phyloP scores from a whole-genome alignment of 1,140 invertebrate genomes.

The Achroia grisella region DNA sequence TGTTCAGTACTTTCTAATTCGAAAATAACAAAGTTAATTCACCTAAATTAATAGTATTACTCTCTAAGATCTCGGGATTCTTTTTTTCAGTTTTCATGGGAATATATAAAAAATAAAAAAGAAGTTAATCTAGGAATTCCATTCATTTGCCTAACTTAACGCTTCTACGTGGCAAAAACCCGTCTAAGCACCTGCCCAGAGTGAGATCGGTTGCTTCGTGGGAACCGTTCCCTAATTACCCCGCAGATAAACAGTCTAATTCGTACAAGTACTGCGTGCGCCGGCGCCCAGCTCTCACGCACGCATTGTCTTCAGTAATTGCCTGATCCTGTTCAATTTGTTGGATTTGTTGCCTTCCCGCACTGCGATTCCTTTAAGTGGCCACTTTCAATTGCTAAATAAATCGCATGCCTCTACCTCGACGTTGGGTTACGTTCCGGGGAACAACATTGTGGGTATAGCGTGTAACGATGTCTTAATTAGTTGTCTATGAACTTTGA shows the following conservation, averaged over 20 bases:
- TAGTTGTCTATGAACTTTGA: no score
- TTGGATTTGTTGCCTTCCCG: constrained; percentile 61
- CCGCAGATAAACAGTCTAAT: constrained; percentile 63
- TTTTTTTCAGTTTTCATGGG: no score
- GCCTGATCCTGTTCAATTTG: constrained; percentile 69
- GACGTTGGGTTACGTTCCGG: constrained; percentile 6
- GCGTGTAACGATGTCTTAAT: no score
- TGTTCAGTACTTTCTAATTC: no score
- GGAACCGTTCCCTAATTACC: constrained; percentile 63
- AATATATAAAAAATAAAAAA: no score
- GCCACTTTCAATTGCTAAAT: constrained; percentile 66
- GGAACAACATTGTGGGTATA: not conserved
- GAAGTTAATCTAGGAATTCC: no score
- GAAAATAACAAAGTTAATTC: no score
- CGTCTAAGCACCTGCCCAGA: no score
- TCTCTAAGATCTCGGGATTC: no score
- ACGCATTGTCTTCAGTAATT: constrained; percentile 72
- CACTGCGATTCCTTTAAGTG: constrained; percentile 67
- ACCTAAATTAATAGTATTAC: no score
- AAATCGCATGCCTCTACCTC: constrained; percentile 40
- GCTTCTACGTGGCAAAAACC: no score
- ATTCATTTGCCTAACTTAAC: no score
- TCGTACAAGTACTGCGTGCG: constrained; percentile 56
- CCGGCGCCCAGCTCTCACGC: constrained; percentile 58
- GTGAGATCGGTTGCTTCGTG: constrained; percentile 21